Percentiles rank a stretch among this genome's conserved stretches.
These are phyloP conservation scores for Leistus spinibarbis DNA, from an alignment of 2,888 invertebrate species.

Conservation along the genomic window DNA sequence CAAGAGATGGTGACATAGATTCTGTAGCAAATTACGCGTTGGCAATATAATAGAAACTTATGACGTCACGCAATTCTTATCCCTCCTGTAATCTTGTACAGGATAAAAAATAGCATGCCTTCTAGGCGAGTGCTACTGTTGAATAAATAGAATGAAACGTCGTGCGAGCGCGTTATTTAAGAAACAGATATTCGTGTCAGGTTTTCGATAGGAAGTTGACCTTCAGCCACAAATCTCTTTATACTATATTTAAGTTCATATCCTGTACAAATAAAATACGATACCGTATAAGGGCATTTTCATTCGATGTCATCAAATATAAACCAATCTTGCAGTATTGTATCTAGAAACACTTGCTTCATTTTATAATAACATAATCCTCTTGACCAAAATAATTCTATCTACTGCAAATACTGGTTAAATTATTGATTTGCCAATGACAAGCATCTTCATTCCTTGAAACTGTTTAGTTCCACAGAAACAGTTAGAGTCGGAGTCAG, in stretches of 20 bases:
- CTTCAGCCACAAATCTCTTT: neutral
- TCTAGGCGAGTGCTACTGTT: neutral
- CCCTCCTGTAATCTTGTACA: conserved; percentile 18
- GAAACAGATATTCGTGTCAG: neutral
- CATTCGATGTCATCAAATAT: neutral
- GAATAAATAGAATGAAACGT: neutral
- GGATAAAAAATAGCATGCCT: neutral
- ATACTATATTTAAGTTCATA: neutral
- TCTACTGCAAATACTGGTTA: too few relatives aligned
- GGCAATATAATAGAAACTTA: neutral
- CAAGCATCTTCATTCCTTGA: too few relatives aligned
- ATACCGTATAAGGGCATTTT: neutral
- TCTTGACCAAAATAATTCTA: too few relatives aligned
- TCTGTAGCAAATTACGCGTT: neutral
- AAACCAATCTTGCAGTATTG: neutral
- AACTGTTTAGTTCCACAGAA: too few relatives aligned
- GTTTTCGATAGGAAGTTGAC: neutral
- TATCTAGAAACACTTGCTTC: too few relatives aligned
- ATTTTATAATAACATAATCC: too few relatives aligned
- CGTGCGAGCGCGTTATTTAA: neutral
- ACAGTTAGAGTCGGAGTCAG: too few relatives aligned
- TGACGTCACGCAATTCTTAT: conserved; percentile 14
- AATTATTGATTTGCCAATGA: too few relatives aligned
- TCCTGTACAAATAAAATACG: neutral
- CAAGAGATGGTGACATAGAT: neutral